These are phyloP conservation scores for Syngnathoides biaculeatus DNA, from an alignment of 2,113 vertebrate species.

Conservation along the genomic window DNA sequence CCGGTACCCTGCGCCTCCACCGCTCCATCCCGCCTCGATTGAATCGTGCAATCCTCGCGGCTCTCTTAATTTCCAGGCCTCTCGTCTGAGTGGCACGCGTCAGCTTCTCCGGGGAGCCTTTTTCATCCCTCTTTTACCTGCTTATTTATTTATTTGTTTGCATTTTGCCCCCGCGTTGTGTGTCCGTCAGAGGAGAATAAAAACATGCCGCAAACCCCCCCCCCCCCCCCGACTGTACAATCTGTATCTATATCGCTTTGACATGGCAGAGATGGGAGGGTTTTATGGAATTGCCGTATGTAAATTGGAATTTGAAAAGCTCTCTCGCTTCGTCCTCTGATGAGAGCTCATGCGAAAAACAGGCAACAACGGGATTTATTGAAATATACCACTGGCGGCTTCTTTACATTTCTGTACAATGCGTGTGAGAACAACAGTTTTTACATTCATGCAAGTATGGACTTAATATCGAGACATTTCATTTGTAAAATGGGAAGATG, in stretches of 20 bases:
- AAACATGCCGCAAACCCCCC: slow-evolving; percentile 31
- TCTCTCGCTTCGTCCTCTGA: slow-evolving; percentile 30
- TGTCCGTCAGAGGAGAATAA: slow-evolving; percentile 51
- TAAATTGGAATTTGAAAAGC: slow-evolving; percentile 64
- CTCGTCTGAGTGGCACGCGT: slow-evolving; percentile 31
- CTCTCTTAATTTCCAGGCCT: slow-evolving; percentile 53
- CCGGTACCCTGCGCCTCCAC: slow-evolving; percentile 10
- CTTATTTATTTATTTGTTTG: slow-evolving; percentile 58
- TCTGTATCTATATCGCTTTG: slow-evolving; percentile 18
- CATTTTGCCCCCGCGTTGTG: slow-evolving; percentile 28
- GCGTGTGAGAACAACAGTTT: background rate
- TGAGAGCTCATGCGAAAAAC: slow-evolving; percentile 39
- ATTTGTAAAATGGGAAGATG: background rate
- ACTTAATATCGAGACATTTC: background rate
- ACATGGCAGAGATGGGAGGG: slow-evolving; percentile 3
- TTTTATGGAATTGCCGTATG: slow-evolving; percentile 46
- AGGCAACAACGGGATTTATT: slow-evolving; percentile 42
- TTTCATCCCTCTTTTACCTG: slow-evolving; percentile 51
- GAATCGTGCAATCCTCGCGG: slow-evolving; percentile 25
- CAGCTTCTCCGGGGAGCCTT: slow-evolving; percentile 35
- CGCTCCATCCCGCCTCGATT: slow-evolving; percentile 17
- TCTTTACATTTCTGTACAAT: slow-evolving; percentile 36
- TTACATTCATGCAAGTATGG: background rate
- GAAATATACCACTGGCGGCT: slow-evolving; percentile 45
- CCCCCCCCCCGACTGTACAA: slow-evolving; percentile 1